Conservation (phyloP, 2,888 invertebrate genomes). For the Terebella lapidaria region DNA sequence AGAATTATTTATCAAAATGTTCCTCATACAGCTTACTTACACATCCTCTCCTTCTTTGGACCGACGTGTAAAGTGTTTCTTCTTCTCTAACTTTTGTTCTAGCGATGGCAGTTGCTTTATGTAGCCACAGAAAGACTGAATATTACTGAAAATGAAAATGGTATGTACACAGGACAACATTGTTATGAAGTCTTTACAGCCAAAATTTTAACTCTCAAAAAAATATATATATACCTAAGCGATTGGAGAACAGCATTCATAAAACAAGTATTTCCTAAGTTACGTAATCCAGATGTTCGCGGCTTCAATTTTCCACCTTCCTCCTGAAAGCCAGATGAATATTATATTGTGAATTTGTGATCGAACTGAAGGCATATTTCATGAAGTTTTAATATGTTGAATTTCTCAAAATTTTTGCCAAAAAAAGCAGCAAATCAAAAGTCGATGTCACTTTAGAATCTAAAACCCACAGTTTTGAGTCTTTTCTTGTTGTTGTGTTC, state of each 20-base stretch:
- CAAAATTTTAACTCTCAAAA: no score
- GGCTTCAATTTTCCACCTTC: constrained; percentile 26
- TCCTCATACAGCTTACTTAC: constrained; percentile 32
- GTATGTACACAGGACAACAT: no score
- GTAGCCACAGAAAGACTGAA: constrained; percentile 76
- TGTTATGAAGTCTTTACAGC: no score
- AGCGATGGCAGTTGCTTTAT: constrained; percentile 73
- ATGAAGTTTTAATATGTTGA: no score
- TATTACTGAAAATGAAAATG: constrained; percentile 61
- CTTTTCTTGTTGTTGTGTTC: not conserved
- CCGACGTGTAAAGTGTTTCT: constrained; percentile 35
- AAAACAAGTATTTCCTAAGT: constrained; percentile 84
- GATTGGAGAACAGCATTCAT: constrained; percentile 86
- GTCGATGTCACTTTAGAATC: no score
- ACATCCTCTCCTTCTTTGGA: constrained; percentile 44
- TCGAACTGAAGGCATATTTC: no score
- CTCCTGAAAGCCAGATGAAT: constrained; percentile 25
- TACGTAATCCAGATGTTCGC: constrained; percentile 63
- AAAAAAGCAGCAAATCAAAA: no score
- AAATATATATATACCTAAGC: constrained; percentile 51
- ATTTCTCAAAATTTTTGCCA: no score
- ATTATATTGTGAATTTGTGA: no score
- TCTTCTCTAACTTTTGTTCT: constrained; percentile 56
- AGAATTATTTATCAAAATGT: no score
- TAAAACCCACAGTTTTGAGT: not conserved